Evolutionary conservation across 2,797 vertebrate genomes (phyloP), one percentile per base, ranked within the genome.

Genomic region (Gallinago nigripennis): DNA sequence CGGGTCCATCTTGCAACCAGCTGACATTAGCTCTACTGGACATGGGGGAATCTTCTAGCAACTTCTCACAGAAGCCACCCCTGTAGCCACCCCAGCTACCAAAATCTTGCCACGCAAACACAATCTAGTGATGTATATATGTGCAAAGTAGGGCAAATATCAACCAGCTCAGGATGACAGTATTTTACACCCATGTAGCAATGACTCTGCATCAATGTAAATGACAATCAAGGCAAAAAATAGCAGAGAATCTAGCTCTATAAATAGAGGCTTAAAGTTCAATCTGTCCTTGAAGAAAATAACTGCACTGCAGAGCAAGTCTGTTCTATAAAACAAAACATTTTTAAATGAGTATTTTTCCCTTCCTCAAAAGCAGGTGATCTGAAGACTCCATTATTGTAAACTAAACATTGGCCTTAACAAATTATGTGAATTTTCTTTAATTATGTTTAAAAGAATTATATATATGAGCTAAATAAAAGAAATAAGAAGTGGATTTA

Each of bases 261-360:
- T 75, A 94, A 92, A 82, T 83, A 57, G 39, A 73, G 28, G 14
- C n/a, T 83, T 94, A 88, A 90, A 90, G 91, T 86, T 86, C 46
- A 78, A 28, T 54, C 33, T 31, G 8, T 75, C 76, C 50, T 81
- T 90, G 85, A 88, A 86, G 70, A 81, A 90, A 88, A 50, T 71
- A 86, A 50, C 57, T 81, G 57, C 61, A 88, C 41, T 72, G 64
- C 35, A 86, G 65, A 76, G 15, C 30, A 71, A 37, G 23, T 50
- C 48, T 85, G 17, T 81, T 88, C 54, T 82, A 71, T 83, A 92
- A 28, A 15, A 90, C 11, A 86, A 24, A 92, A 72, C 8, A 35
- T 54, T 82, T 94, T 69, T 76, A 73, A 79, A 61, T 0, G 1
- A 78, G 8, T 11, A 37, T 79, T 77, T 66, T 75, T 41, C 10